A percentile compares a stretch with the other conserved stretches of the same genome.
Conservation (phyloP, 2,888 invertebrate species). For the Noctua janthina region DNA sequence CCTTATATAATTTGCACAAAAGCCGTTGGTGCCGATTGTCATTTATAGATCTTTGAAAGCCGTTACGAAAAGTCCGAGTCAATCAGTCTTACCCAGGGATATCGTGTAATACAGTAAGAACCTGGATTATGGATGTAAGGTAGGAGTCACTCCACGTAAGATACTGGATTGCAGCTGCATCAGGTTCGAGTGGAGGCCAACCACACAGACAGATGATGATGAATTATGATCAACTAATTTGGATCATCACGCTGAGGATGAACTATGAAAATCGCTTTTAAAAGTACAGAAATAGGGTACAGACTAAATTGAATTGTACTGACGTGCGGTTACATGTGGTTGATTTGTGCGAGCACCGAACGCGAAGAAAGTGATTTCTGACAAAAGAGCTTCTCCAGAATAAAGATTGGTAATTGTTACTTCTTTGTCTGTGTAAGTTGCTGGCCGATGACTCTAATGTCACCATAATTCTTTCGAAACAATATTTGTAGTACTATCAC, state of each 20-base stretch:
- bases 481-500: not conserved
- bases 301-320: not conserved
- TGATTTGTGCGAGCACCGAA: not conserved
- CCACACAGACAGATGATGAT: not conserved
- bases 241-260: not conserved
- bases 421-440: not conserved
- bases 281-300: not conserved
- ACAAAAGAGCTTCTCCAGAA: slow-evolving; percentile 1
- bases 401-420: not conserved
- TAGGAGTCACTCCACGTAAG: not conserved
- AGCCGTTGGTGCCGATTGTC: not conserved
- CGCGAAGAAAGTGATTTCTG: not conserved
- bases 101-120: not conserved
- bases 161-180: not conserved
- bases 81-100: not conserved
- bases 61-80: not conserved
- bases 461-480: not conserved
- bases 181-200: not conserved
- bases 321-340: no score
- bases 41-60: not conserved
- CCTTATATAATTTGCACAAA: not conserved
- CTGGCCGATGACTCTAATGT: not conserved
- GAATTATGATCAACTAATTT: not conserved
- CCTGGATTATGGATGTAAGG: not conserved
- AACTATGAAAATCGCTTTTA: not conserved